Evolutionary conservation across 92 coral and sea anemone species (phyloP), one percentile per base, ranked within the genome.

Genomic region (Zoanthus sansibaricus): DNA sequence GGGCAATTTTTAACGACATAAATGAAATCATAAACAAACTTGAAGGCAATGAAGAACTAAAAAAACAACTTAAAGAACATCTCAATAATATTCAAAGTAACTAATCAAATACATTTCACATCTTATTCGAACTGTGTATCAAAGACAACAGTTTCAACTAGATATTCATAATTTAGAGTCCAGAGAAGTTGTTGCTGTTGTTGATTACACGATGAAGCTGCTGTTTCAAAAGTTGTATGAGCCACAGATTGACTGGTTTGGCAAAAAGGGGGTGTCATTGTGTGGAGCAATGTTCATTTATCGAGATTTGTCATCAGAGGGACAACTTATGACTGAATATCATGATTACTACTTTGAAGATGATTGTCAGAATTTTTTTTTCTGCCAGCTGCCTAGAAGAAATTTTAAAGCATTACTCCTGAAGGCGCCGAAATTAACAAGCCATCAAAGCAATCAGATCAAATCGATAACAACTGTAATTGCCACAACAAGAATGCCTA

Each of bases 241-340:
- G 54, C 54, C 54, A 49, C 1, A 49, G 54, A 49, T 18, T 58
- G 64, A 58, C 64, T 58, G n/a, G 10, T 16, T 58, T 58, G 64
- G 64, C 6, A 88, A 90, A 68, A 87, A 82, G 61, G 93, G 91
- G 7, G 94, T 82, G 1, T 91, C 91, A 17, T 74, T 88, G 9
- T 91, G 88, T 84, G 94, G 89, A 1, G 86, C 74, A 47, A 91
- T 91, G 89, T 88, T 91, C 64, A 51, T n/a, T 91, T 87, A 59
- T 55, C 1, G 3, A 49, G 54, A 4, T 49, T 2, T 2, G 54
- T 69, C 71, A 21, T 64, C 69, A 9, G 89, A 48, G 1, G 72
- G 87, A 59, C 66, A 72, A 20, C 52, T 89, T 46, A 42, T 66
- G 9, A 86, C 77, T 30, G 87, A 86, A 61, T 86, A 49, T 45